Evolutionary conservation across 2,113 vertebrate genomes (phyloP).

Genomic region (Rhinolophus ferrumequinum): DNA sequence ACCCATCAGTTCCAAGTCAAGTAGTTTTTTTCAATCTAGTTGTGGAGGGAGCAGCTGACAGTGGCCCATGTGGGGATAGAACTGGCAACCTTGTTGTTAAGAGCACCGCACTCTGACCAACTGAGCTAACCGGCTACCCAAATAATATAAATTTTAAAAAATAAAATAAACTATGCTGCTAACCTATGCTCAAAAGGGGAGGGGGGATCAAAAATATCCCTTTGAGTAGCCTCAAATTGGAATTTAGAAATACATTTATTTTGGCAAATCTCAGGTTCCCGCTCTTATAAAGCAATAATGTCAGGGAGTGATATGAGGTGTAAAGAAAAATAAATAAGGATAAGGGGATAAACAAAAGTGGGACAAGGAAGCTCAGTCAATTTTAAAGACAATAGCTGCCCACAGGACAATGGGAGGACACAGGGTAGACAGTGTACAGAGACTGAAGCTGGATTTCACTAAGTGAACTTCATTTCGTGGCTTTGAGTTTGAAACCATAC

Average conservation of each 20-base stretch:
- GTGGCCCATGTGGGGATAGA: too few species aligned
- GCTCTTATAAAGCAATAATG: background rate
- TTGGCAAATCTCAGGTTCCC: background rate
- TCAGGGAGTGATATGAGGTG: background rate
- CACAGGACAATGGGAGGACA: background rate
- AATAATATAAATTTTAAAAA: background rate
- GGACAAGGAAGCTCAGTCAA: background rate
- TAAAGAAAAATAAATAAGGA: constrained; percentile 22
- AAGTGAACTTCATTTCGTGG: background rate
- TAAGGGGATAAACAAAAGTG: background rate
- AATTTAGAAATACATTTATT: background rate
- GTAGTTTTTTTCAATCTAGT: too few species aligned
- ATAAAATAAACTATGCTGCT: background rate
- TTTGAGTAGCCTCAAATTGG: background rate
- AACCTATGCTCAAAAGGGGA: background rate
- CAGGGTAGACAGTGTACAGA: background rate
- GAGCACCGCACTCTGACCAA: too few species aligned
- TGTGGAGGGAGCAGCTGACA: too few species aligned
- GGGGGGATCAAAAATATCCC: background rate
- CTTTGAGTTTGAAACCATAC: background rate
- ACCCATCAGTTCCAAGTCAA: too few species aligned
- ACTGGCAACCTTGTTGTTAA: too few species aligned
- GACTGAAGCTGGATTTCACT: background rate
- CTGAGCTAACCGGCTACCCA: too few species aligned
- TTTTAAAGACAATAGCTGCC: background rate